Evolutionary conservation across 1,140 invertebrate genomes (phyloP).

Genomic region (Papilio aristodemus): DNA sequence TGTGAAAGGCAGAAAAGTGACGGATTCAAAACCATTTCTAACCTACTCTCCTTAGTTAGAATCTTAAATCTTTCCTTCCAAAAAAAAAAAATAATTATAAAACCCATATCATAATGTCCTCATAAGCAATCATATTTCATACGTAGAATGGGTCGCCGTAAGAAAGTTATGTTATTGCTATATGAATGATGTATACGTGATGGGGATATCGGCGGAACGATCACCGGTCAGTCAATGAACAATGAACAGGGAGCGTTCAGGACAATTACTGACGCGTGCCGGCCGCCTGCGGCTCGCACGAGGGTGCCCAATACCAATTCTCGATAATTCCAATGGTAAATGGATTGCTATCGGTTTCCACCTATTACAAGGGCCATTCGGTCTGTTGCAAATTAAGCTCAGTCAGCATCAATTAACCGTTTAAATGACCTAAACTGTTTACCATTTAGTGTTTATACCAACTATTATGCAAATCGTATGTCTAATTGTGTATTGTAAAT

Average conservation of each 20-base stretch:
- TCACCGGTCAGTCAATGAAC: slow-evolving; percentile 47
- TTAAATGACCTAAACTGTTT: slow-evolving; percentile 20
- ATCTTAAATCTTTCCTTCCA: too few relatives aligned
- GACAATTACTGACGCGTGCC: slow-evolving; percentile 56
- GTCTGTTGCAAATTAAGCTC: slow-evolving; percentile 49
- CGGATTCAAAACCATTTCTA: too few relatives aligned
- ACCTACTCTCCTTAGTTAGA: too few relatives aligned
- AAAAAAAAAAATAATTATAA: too few relatives aligned
- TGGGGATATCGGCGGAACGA: slow-evolving; percentile 31
- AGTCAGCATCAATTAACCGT: slow-evolving; percentile 46
- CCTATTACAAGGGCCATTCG: slow-evolving; percentile 57
- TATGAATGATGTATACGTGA: slow-evolving; percentile 16
- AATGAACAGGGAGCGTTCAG: slow-evolving; percentile 52
- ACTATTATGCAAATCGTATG: slow-evolving; percentile 11
- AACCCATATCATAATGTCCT: too few relatives aligned
- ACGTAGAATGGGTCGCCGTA: slow-evolving; percentile 5
- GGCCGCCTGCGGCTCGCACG: slow-evolving; percentile 37
- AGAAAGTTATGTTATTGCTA: slow-evolving; percentile 3
- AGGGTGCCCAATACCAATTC: slow-evolving; percentile 47
- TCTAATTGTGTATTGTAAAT: not conserved
- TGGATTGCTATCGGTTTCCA: slow-evolving; percentile 57
- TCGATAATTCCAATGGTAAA: slow-evolving; percentile 66
- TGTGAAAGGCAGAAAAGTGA: too few relatives aligned
- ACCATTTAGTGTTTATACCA: slow-evolving; percentile 22
- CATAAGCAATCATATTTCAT: not conserved